Evolutionary conservation across 1,140 invertebrate species (phyloP), one percentile per base, ranked within the genome.

Genomic region (Cydia pomonella): DNA sequence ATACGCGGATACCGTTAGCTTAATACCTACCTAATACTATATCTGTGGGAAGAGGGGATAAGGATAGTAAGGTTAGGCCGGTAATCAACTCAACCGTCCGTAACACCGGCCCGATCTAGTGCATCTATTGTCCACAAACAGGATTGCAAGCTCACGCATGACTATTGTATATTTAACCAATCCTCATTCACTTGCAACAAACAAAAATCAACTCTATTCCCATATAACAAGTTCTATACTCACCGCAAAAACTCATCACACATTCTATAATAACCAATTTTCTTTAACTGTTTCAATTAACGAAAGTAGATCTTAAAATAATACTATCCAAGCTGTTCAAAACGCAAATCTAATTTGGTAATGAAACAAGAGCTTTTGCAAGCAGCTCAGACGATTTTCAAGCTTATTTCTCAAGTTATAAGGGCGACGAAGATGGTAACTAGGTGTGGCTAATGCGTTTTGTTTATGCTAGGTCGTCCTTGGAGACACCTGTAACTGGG

Each of bases 131-230:
- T 69, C 64, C 64, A 69, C 16, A 38, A 63, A 74, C 44, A 41
- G 71, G 29, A 44, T 41, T 72, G 47, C 41, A 73, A 25, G 63
- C 71, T 76, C 62, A 73, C 41, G 38, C 63, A 66, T 27, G 64
- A 69, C 64, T 18, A 69, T 69, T 69, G 16, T 69, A 18, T 33
- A 18, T 38, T 18, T 13, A 41, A 38, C 29, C 16, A 41, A 64
- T 41, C n/a, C 7, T 25, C 25, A 18, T 66, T 66, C 69, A 74
- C n/a, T 3, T 1, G 12, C 7, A 72, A 33, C 10, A 2, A 0
- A 27, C 79, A 82, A 16, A 73, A 74, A 16, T 50, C 47, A 69
- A 63, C 78, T 53, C 81, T 69, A n/a, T 18, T 18, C 5, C 33
- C 5, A 2, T 38, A 7, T 13, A 38, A 38, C 3, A 38, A 69